Evolutionary conservation across 2,113 vertebrate genomes (phyloP).

Genomic region (Plecturocebus donacophilus): DNA sequence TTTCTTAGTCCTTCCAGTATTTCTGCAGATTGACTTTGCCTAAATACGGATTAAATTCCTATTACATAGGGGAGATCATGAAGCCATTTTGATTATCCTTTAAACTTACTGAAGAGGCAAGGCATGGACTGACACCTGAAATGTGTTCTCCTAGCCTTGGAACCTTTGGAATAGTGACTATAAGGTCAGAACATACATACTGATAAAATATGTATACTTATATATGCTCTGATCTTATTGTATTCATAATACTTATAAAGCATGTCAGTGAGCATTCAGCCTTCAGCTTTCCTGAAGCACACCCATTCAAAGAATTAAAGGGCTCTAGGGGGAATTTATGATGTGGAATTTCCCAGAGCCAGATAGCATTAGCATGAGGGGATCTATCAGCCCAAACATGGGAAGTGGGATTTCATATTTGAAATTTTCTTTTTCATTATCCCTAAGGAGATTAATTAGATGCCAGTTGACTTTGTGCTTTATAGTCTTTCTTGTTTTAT

Average conservation of each 20-base stretch:
- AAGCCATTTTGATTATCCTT: not conserved
- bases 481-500: not conserved
- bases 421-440: not conserved
- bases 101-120: not conserved
- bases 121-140: not conserved
- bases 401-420: not conserved
- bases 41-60: not conserved
- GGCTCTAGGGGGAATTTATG: not conserved
- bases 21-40: not conserved
- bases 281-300: not conserved
- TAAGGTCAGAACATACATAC: not conserved
- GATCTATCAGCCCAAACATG: not conserved
- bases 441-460: slow-evolving; percentile 2
- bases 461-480: not conserved
- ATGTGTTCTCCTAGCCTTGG: not conserved
- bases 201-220: too few species aligned
- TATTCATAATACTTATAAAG: too few species aligned
- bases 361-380: not conserved
- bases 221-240: too few species aligned
- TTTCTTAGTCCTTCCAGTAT: not conserved
- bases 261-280: not conserved
- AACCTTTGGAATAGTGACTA: not conserved
- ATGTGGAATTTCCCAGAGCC: slow-evolving; percentile 28
- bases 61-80: not conserved
- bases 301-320: not conserved